phyloP scores from a whole-genome alignment of 64 coral and sea anemone species.

The Cladopsammia gracilis region DNA sequence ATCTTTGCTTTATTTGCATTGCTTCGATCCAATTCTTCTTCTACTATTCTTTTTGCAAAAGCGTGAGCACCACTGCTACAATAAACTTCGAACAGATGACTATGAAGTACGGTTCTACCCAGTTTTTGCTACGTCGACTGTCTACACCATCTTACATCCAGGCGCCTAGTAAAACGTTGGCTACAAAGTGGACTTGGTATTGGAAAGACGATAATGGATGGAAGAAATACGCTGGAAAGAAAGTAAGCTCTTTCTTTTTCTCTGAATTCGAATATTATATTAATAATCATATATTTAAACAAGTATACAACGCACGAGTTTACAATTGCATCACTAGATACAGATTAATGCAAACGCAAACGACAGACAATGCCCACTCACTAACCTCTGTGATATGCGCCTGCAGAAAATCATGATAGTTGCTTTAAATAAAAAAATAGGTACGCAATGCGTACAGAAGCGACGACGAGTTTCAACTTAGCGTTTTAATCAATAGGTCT shows the following conservation, averaged over 20 bases:
- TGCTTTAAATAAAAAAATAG: neutral
- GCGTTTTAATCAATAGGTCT: too few relatives aligned
- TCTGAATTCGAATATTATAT: too few relatives aligned
- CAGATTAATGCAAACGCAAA: too few relatives aligned
- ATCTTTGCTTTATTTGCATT: too few relatives aligned
- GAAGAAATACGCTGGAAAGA: conserved; percentile 4
- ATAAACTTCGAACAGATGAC: neutral
- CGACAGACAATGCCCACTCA: neutral
- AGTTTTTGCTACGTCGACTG: neutral
- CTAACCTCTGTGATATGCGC: neutral
- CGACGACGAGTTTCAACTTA: too few relatives aligned
- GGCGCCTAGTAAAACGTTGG: neutral
- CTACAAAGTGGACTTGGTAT: conserved; percentile 3
- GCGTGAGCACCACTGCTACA: neutral
- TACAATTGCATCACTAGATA: too few relatives aligned
- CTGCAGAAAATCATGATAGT: conserved; percentile 1
- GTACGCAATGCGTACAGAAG: too few relatives aligned
- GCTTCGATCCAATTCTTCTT: too few relatives aligned
- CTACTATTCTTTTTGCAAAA: too few relatives aligned
- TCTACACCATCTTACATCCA: neutral
- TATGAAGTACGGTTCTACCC: neutral
- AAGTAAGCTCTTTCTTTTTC: too few relatives aligned
- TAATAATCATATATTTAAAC: too few relatives aligned
- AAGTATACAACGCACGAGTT: too few relatives aligned
- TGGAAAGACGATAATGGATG: conserved; percentile 22